These are phyloP conservation scores for Caenorhabditis afra DNA, from an alignment of 2,888 invertebrate genomes.

Conservation along the genomic window DNA sequence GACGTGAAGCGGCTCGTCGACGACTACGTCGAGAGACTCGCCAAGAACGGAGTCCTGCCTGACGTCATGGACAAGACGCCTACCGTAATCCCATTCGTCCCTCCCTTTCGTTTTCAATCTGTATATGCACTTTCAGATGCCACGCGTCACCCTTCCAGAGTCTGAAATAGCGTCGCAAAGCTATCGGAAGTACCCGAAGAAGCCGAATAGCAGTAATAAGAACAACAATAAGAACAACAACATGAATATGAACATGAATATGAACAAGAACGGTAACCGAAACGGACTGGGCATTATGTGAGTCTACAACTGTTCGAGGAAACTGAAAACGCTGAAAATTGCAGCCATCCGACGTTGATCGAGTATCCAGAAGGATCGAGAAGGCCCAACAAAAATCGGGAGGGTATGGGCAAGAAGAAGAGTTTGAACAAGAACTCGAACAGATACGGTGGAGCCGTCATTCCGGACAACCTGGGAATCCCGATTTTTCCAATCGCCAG, in stretches of 20 bases:
- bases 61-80: constrained; percentile 53
- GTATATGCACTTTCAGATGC: constrained; percentile 54
- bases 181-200: constrained; percentile 52
- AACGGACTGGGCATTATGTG: constrained; percentile 25
- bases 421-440: constrained; percentile 14
- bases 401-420: constrained; percentile 8
- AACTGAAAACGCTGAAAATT: constrained; percentile 4
- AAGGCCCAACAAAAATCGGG: constrained; percentile 13
- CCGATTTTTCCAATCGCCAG: constrained; percentile 59
- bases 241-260: constrained; percentile 9
- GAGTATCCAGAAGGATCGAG: constrained; percentile 19
- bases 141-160: constrained; percentile 48
- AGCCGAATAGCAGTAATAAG: constrained; percentile 8
- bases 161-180: constrained; percentile 37
- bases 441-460: constrained; percentile 14
- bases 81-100: constrained; percentile 2
- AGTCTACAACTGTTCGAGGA: constrained; percentile 1
- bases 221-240: not conserved
- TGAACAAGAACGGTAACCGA: not conserved
- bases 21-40: constrained; percentile 64
- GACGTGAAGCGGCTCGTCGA: constrained; percentile 69
- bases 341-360: constrained; percentile 56
- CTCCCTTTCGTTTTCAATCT: not conserved
- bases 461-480: constrained; percentile 19
- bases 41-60: constrained; percentile 57